Evolutionary conservation across 2,888 invertebrate species (phyloP).

Genomic region (Scaptomyza tumidula): DNA sequence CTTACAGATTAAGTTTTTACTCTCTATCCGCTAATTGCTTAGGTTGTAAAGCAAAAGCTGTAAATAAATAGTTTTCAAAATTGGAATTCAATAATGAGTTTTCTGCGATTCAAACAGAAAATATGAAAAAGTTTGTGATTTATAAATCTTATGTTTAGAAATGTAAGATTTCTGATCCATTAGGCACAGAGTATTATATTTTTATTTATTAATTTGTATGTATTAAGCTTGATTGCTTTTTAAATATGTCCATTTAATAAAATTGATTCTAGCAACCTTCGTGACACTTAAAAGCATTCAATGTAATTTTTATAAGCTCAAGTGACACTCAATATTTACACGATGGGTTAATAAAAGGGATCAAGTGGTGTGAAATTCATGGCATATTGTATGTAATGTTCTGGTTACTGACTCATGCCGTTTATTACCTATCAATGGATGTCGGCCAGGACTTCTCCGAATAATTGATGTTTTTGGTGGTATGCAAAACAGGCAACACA

Average conservation of each 20-base stretch:
- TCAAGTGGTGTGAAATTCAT: slow-evolving; percentile 13
- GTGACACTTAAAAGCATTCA: slow-evolving; percentile 42
- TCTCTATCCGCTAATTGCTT: slow-evolving; percentile 16
- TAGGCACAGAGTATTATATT: no score
- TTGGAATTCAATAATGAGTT: slow-evolving; percentile 17
- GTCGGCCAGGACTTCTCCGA: slow-evolving; percentile 28
- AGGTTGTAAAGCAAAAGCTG: background rate
- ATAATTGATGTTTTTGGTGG: slow-evolving; percentile 15
- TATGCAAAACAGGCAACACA: slow-evolving; percentile 13
- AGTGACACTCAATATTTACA: slow-evolving; percentile 46
- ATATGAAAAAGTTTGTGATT: no score
- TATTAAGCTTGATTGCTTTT: no score
- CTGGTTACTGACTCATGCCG: background rate
- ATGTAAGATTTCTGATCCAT: no score
- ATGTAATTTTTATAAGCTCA: slow-evolving; percentile 66
- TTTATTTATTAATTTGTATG: no score
- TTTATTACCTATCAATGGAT: slow-evolving; percentile 38
- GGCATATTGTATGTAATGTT: slow-evolving; percentile 34
- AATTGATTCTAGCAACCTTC: slow-evolving; percentile 6
- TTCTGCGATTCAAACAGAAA: background rate
- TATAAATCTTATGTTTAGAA: no score
- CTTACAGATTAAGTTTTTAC: slow-evolving; percentile 18
- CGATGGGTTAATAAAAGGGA: slow-evolving; percentile 10
- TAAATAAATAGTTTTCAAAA: slow-evolving; percentile 12
- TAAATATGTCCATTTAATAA: slow-evolving; percentile 50